Base-by-base conservation (phyloP, 2,888 invertebrate species). In the Meandrusa payeni region DNA sequence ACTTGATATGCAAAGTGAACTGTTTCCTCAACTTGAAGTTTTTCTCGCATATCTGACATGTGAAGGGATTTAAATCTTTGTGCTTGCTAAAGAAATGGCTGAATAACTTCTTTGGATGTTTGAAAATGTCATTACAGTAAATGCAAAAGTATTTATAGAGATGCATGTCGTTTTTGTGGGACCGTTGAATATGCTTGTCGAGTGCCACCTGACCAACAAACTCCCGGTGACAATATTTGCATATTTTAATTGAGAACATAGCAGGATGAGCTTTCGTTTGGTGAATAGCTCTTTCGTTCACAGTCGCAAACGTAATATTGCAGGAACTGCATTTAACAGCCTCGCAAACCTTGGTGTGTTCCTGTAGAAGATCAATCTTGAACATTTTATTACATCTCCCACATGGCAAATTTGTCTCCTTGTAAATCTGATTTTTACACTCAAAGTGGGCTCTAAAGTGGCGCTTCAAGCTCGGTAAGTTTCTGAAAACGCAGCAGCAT, bases 1-100 rank as follows among this genome's bases (percentile, higher is more conserved):
- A n/a, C 52, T 83, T 83, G 0, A 86, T 86, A 13, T 86, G 86
- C 0, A 85, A 48, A 0, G 81, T 76, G 24, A 86, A 83, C 1
- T 52, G 54, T 31, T 79, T 85, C 0, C 86, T 61, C 1, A 76
- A 27, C 28, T 59, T 51, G 37, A 78, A 86, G 1, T 45, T 69
- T 41, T 54, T 64, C 29, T 76, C 32, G 11, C 86, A 86, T n/a
- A 82, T 78, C 31, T 61, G 73, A 43, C 86, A 86, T 0, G 59
- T 73, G 31, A 74, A 86, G 0, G 86, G 86, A 2, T 71, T 50
- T 0, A 87, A 45, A 0, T 75, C 67, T 23, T 64, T 76, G 20
- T 87, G 86, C 1, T 52, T 63, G 0, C 65, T 56, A 11, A 56
- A 76, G 38, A 70, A 85, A 52, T 87, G 86, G 0, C 55, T 71